Conservation (phyloP, 2,797 vertebrate species). For the Xenopus petersii region DNA sequence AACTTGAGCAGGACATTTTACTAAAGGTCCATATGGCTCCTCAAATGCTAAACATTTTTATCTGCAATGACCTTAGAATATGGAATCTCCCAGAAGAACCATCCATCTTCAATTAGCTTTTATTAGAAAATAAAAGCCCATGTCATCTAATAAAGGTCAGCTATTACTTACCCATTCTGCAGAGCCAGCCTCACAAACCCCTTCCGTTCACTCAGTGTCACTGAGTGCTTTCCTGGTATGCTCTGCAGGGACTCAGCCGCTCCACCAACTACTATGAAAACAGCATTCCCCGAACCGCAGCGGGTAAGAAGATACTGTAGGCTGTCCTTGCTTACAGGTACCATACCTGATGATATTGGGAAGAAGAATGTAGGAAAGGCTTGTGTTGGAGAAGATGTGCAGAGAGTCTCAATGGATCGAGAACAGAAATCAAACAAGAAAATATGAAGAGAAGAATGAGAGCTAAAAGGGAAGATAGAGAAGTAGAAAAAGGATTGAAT, state of each 20-base stretch:
- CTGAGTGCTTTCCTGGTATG: conserved; percentile 62
- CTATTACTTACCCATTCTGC: conserved; percentile 69
- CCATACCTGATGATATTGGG: conserved; percentile 57
- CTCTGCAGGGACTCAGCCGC: conserved; percentile 71
- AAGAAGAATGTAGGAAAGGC: background rate
- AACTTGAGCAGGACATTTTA: no score
- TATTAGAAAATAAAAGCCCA: no score
- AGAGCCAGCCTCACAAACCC: conserved; percentile 78
- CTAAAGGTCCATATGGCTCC: no score
- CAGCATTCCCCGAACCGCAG: conserved; percentile 68
- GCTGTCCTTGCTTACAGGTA: conserved; percentile 68
- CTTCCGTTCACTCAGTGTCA: conserved; percentile 69
- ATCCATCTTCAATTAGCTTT: no score
- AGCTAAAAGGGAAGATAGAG: background rate
- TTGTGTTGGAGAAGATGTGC: background rate
- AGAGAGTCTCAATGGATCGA: background rate
- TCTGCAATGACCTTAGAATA: no score
- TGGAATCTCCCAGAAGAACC: no score
- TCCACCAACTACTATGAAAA: conserved; percentile 76
- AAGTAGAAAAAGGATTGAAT: no score
- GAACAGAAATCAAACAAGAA: background rate
- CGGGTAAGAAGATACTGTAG: conserved; percentile 68
- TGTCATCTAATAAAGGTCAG: no score
- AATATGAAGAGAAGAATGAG: background rate
- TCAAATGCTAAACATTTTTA: no score